phyloP scores from a whole-genome alignment of 2,888 invertebrate species.

The Pseudoips prasinana region DNA sequence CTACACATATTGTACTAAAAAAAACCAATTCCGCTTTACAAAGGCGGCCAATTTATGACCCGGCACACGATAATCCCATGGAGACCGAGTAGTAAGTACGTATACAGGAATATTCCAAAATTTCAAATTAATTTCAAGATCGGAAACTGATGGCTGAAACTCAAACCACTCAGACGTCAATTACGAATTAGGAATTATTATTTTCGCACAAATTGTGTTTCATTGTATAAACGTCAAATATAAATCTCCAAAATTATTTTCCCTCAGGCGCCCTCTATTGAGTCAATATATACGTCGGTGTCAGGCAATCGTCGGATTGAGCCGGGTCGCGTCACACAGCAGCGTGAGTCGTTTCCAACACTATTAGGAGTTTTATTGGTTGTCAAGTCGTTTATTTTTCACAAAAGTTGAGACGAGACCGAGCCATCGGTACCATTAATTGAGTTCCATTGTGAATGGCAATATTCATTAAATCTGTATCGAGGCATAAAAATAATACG shows the following conservation, averaged over 20 bases:
- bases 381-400: slow-evolving; percentile 46
- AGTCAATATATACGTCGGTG: slow-evolving; percentile 40
- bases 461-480: slow-evolving; percentile 14
- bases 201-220: slow-evolving; percentile 37
- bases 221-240: slow-evolving; percentile 37
- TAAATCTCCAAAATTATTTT: slow-evolving; percentile 41
- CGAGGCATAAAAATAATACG: slow-evolving; percentile 12
- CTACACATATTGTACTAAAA: slow-evolving; percentile 52
- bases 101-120: slow-evolving; percentile 27
- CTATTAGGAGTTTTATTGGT: slow-evolving; percentile 63
- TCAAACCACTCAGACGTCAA: slow-evolving; percentile 28
- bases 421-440: slow-evolving; percentile 19
- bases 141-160: slow-evolving; percentile 35
- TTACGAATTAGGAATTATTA: slow-evolving; percentile 29
- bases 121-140: slow-evolving; percentile 42
- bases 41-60: slow-evolving; percentile 65
- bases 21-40: slow-evolving; percentile 65
- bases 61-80: slow-evolving; percentile 44
- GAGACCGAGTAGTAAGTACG: slow-evolving; percentile 22
- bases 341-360: slow-evolving; percentile 43
- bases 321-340: slow-evolving; percentile 54
- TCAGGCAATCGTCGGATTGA: slow-evolving; percentile 51
- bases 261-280: slow-evolving; percentile 26
- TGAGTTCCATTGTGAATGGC: slow-evolving; percentile 19
- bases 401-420: slow-evolving; percentile 11